A percentile compares a stretch with the other conserved stretches of the same genome.
Conservation (phyloP, 2,888 invertebrate genomes). For the Quadriops clusia region DNA sequence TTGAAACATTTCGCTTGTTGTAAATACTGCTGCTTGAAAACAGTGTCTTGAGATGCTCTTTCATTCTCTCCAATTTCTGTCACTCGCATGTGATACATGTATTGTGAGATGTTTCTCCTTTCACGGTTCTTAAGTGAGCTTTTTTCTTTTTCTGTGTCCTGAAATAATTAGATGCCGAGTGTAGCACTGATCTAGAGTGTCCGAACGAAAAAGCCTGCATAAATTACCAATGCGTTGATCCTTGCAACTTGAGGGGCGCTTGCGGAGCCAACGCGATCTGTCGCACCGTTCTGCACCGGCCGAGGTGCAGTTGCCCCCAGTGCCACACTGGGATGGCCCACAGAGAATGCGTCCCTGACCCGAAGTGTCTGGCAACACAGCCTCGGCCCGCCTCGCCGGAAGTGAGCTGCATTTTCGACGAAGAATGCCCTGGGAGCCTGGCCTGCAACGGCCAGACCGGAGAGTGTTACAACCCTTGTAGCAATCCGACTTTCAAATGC, state of each 20-base stretch:
- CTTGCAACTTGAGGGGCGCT: slow-evolving; percentile 76
- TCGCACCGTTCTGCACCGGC: slow-evolving; percentile 70
- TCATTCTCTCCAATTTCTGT: slow-evolving; percentile 35
- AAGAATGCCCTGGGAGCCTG: slow-evolving; percentile 62
- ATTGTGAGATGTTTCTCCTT: slow-evolving; percentile 51
- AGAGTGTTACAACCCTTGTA: slow-evolving; percentile 72
- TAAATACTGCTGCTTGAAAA: slow-evolving; percentile 48
- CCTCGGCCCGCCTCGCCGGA: slow-evolving; percentile 45
- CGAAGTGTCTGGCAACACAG: slow-evolving; percentile 56
- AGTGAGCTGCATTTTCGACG: slow-evolving; percentile 50
- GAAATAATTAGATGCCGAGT: slow-evolving; percentile 54
- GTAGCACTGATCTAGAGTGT: slow-evolving; percentile 84
- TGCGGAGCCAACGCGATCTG: slow-evolving; percentile 86
- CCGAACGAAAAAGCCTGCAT: slow-evolving; percentile 85
- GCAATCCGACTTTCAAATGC: slow-evolving; percentile 55
- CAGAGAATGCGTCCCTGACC: slow-evolving; percentile 66
- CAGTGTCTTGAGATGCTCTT: slow-evolving; percentile 35
- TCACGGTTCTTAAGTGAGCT: slow-evolving; percentile 79
- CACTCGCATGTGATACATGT: slow-evolving; percentile 25
- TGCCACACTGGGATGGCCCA: slow-evolving; percentile 78
- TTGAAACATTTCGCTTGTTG: slow-evolving; percentile 35
- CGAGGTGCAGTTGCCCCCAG: slow-evolving; percentile 78
- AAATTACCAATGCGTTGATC: slow-evolving; percentile 82
- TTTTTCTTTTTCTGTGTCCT: slow-evolving; percentile 40
- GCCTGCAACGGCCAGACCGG: slow-evolving; percentile 59